Conservation (phyloP, 2,113 vertebrate genomes). For the Circaetus gallicus region DNA sequence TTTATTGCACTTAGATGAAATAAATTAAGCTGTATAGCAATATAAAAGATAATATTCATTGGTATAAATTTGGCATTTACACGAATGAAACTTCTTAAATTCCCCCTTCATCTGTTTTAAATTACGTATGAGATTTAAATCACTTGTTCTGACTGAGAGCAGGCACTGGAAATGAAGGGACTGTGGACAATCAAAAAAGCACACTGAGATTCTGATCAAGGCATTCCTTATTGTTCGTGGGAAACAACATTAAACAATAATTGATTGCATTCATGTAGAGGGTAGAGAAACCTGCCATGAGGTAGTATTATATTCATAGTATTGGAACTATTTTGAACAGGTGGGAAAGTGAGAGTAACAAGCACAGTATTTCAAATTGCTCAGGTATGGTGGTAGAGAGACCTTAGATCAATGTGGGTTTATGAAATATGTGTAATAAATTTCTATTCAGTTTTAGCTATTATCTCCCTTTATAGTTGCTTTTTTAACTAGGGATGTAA, state of each 20-base stretch:
- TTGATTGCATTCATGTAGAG: neutral
- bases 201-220: neutral
- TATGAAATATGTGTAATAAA: neutral
- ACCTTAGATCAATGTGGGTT: neutral
- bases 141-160: constrained; percentile 29
- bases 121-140: constrained; percentile 57
- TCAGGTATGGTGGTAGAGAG: neutral
- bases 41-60: constrained; percentile 37
- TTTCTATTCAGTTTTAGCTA: neutral
- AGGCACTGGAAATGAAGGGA: neutral
- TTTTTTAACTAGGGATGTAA: neutral
- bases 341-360: neutral
- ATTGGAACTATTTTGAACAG: neutral
- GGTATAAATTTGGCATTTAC: constrained; percentile 48
- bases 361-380: neutral
- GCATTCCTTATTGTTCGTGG: constrained; percentile 1
- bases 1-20: constrained; percentile 58
- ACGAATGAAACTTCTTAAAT: constrained; percentile 4
- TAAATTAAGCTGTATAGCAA: constrained; percentile 38
- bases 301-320: neutral
- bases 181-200: neutral
- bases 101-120: constrained; percentile 45
- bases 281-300: neutral
- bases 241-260: neutral
- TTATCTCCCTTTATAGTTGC: neutral